Conservation (phyloP, 2,113 vertebrate genomes). For the Neoarius graeffei region DNA sequence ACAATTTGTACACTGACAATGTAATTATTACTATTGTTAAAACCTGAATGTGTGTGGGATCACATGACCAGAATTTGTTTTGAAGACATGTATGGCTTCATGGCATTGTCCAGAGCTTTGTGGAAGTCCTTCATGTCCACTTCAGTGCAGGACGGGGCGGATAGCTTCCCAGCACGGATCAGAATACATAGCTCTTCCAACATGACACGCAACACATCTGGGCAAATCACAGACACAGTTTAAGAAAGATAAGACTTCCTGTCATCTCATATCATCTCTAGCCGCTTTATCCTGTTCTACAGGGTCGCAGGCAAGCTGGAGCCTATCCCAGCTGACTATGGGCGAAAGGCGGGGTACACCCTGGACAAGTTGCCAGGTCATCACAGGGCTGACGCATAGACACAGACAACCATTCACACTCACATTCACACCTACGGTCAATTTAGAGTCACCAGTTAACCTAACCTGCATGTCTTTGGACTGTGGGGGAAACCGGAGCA, state of each 20-base stretch:
- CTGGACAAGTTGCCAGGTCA: too few species aligned
- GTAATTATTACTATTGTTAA: not conserved
- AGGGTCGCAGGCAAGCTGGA: too few species aligned
- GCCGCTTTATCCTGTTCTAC: too few species aligned
- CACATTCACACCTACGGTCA: too few species aligned
- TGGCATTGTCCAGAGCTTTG: constrained; percentile 75
- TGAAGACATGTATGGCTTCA: constrained; percentile 81
- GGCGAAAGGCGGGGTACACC: too few species aligned
- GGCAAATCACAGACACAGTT: not conserved
- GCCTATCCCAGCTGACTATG: too few species aligned
- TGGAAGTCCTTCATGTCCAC: constrained; percentile 77
- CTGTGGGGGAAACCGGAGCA: too few species aligned
- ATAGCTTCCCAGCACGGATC: constrained; percentile 78
- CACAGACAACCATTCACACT: too few species aligned
- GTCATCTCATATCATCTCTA: not conserved
- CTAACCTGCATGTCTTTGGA: too few species aligned
- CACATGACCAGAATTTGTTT: constrained; percentile 91
- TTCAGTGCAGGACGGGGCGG: constrained; percentile 74
- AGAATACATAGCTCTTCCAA: constrained; percentile 81
- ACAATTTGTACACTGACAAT: constrained; percentile 50
- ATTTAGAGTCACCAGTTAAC: too few species aligned
- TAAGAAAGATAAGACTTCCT: not conserved
- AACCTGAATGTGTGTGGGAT: constrained; percentile 40
- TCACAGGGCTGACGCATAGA: too few species aligned
- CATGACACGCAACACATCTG: constrained; percentile 74